Conservation (phyloP, 2,113 vertebrate genomes). For the Malurus alboscapulatus region DNA sequence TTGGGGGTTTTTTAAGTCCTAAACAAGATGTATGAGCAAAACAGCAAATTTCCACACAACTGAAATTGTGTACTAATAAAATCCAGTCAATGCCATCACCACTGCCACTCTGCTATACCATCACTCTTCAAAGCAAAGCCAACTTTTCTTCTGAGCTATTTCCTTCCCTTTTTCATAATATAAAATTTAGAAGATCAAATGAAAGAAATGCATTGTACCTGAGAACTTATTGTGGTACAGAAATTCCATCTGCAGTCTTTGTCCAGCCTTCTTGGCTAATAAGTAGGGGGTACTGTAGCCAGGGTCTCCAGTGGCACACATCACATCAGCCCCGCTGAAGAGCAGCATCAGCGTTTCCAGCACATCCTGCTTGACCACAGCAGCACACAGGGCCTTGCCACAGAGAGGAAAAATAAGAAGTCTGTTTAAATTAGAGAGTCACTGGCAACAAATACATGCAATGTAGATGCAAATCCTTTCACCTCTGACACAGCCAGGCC, state of each 20-base stretch:
- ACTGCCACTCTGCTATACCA: rapidly evolving
- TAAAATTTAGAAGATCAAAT: background rate
- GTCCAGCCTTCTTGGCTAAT: constrained; percentile 89
- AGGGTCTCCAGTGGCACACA: constrained; percentile 91
- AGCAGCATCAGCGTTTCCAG: constrained; percentile 87
- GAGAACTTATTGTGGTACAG: constrained; percentile 93
- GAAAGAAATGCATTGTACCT: constrained; percentile 69
- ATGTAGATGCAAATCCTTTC: background rate
- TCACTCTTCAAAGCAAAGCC: background rate
- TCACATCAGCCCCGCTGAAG: constrained; percentile 92
- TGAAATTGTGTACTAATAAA: background rate
- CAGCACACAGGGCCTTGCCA: constrained; percentile 86
- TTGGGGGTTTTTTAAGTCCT: background rate
- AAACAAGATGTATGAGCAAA: background rate
- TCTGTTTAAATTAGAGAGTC: background rate
- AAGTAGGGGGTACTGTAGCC: constrained; percentile 87
- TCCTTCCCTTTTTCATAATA: background rate
- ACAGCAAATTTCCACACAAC: background rate
- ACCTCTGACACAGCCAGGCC: background rate
- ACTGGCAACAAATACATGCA: background rate
- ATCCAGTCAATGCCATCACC: background rate
- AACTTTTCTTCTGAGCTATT: background rate
- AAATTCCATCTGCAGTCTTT: constrained; percentile 95
- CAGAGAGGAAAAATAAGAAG: background rate
- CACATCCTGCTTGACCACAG: constrained; percentile 84